Percentiles rank a stretch among this genome's conserved stretches.
Conservation (phyloP, 2,888 invertebrate species). For the Erebia aethiops region DNA sequence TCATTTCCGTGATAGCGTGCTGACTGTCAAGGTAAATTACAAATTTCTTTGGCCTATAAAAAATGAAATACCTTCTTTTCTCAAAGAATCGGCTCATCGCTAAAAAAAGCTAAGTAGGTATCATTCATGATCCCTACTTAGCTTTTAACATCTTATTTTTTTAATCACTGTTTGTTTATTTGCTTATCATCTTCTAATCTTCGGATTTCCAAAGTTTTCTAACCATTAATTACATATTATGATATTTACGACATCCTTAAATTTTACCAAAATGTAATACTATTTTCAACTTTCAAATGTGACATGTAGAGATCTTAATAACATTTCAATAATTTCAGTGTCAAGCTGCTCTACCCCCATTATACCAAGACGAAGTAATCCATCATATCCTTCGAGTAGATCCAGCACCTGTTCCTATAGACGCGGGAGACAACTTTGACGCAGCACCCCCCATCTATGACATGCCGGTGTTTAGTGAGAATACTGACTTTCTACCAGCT, state of each 20-base stretch:
- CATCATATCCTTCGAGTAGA: slow-evolving; percentile 47
- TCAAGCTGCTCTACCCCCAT: slow-evolving; percentile 71
- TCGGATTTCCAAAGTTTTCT: no score
- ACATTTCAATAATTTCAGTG: slow-evolving; percentile 59
- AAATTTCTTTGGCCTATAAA: neutral
- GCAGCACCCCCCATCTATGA: slow-evolving; percentile 20
- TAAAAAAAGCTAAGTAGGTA: no score
- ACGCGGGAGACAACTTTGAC: slow-evolving; percentile 23
- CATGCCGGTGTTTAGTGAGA: slow-evolving; percentile 21
- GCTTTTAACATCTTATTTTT: no score
- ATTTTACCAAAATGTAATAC: no score
- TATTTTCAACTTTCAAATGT: no score
- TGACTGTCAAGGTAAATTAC: slow-evolving; percentile 88
- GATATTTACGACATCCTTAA: no score
- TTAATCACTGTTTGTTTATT: no score
- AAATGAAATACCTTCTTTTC: neutral
- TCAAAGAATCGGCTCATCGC: neutral
- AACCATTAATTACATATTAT: no score
- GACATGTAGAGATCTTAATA: neutral
- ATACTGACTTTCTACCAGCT: slow-evolving; percentile 24
- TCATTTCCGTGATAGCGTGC: slow-evolving; percentile 90
- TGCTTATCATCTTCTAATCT: no score
- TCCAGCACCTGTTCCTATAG: slow-evolving; percentile 28
- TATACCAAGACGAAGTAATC: slow-evolving; percentile 64
- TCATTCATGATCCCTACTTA: neutral